phyloP scores from a whole-genome alignment of 1,140 invertebrate species.

The Ostrea edulis region DNA sequence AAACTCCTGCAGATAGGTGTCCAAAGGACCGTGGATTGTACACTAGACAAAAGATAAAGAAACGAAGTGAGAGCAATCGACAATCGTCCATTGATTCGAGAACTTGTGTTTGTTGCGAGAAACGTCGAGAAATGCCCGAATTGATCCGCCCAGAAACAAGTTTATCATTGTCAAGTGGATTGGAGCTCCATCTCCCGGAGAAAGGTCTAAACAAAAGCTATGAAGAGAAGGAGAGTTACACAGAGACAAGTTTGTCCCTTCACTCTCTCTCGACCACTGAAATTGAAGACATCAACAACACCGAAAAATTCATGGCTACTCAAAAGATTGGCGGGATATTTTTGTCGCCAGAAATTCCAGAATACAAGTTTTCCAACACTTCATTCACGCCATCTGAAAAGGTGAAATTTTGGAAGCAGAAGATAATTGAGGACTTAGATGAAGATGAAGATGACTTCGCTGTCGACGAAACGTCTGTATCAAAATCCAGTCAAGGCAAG shows the following conservation, averaged over 20 bases:
- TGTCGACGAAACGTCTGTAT: neutral
- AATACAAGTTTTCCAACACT: slow-evolving; percentile 19
- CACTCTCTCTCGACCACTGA: slow-evolving; percentile 11
- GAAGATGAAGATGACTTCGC: slow-evolving; percentile 7
- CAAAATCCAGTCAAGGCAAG: neutral
- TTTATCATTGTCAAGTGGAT: neutral
- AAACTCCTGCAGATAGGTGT: neutral
- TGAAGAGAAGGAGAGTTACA: slow-evolving; percentile 16
- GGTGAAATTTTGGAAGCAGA: slow-evolving; percentile 31
- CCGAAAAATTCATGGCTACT: neutral
- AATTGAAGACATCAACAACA: neutral
- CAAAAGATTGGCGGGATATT: slow-evolving; percentile 21
- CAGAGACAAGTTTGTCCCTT: slow-evolving; percentile 19
- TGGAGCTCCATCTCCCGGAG: neutral
- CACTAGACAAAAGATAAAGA: slow-evolving; percentile 10
- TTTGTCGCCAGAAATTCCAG: slow-evolving; percentile 9
- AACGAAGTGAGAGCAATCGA: slow-evolving; percentile 17
- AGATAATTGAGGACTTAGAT: slow-evolving; percentile 24
- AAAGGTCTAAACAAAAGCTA: slow-evolving; percentile 13
- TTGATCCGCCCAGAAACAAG: slow-evolving; percentile 6
- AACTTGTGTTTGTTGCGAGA: slow-evolving; percentile 5
- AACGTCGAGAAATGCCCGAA: neutral
- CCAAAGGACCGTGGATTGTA: neutral
- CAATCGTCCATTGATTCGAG: neutral
- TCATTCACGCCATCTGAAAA: slow-evolving; percentile 22